phyloP scores from a whole-genome alignment of 2,888 invertebrate genomes.

The Agrochola macilenta region DNA sequence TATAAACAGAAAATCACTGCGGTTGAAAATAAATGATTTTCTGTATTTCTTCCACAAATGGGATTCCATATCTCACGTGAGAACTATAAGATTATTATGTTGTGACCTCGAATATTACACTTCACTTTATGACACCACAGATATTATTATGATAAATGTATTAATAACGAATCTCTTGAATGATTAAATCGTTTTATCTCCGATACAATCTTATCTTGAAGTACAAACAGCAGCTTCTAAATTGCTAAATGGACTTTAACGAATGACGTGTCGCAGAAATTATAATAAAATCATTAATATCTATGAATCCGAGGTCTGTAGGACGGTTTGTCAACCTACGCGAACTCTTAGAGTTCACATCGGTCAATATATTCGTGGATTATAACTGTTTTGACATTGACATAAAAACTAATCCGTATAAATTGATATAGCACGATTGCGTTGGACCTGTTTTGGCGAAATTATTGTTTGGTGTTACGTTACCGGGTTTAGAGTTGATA shows the following conservation, averaged over 20 bases:
- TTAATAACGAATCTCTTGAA: conserved; percentile 46
- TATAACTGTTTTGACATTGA: conserved; percentile 71
- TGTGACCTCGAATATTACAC: conserved; percentile 32
- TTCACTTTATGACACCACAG: conserved; percentile 31
- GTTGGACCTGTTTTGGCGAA: conserved; percentile 27
- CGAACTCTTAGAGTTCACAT: conserved; percentile 65
- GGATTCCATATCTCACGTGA: not conserved
- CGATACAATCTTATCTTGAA: conserved; percentile 53
- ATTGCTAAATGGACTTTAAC: conserved; percentile 56
- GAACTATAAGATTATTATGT: conserved; percentile 21
- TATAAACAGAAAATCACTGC: not conserved
- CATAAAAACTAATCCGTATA: conserved; percentile 70
- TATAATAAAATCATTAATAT: conserved; percentile 64
- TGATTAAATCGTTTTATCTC: conserved; percentile 47
- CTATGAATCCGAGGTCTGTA: conserved; percentile 34
- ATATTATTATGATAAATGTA: conserved; percentile 53
- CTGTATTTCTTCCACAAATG: not conserved
- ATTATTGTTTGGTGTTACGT: conserved; percentile 28
- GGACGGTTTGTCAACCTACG: conserved; percentile 50
- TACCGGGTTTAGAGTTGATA: not conserved
- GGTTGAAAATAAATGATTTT: not conserved
- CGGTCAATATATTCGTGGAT: conserved; percentile 75
- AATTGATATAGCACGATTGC: conserved; percentile 64
- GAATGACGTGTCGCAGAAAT: conserved; percentile 57
- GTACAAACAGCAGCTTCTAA: conserved; percentile 39